A percentile compares a stretch with the other conserved stretches of the same genome.
Evolutionary conservation across 2,113 vertebrate genomes (phyloP).

Genomic region (Spilogale gracilis): DNA sequence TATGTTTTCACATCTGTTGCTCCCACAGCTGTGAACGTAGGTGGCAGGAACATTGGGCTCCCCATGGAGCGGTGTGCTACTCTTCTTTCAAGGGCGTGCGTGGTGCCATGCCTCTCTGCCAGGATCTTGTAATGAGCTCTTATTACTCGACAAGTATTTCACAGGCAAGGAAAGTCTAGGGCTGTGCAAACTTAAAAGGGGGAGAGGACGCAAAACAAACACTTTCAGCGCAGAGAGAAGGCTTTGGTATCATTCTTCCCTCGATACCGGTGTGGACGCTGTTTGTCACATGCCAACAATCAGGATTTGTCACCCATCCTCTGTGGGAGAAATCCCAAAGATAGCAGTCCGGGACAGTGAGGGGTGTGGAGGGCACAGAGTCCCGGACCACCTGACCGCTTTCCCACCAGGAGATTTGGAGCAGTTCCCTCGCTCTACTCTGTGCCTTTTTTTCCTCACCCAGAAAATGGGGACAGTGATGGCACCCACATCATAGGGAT

Average conservation of each 20-base stretch:
- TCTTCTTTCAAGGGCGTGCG: background rate
- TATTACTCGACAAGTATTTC: background rate
- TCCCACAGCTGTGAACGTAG: too few species aligned
- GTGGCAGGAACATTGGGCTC: background rate
- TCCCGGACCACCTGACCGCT: background rate
- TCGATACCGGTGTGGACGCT: background rate
- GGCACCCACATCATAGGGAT: background rate
- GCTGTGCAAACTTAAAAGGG: background rate
- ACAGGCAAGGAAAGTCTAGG: background rate
- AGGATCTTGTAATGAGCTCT: background rate
- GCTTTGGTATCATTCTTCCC: background rate
- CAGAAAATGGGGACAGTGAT: background rate
- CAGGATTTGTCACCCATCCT: background rate
- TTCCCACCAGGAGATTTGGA: background rate
- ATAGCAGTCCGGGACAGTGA: rapidly evolving
- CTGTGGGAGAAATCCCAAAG: background rate
- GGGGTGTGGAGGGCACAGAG: background rate
- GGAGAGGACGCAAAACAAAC: background rate
- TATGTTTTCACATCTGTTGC: rapidly evolving
- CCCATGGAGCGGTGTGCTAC: too few species aligned
- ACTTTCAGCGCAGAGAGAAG: background rate
- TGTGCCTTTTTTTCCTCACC: background rate
- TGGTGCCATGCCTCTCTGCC: rapidly evolving
- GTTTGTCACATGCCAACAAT: background rate
- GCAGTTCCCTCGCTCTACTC: background rate